Conservation (phyloP, 2,888 invertebrate species). For the Rotaria macrura region DNA sequence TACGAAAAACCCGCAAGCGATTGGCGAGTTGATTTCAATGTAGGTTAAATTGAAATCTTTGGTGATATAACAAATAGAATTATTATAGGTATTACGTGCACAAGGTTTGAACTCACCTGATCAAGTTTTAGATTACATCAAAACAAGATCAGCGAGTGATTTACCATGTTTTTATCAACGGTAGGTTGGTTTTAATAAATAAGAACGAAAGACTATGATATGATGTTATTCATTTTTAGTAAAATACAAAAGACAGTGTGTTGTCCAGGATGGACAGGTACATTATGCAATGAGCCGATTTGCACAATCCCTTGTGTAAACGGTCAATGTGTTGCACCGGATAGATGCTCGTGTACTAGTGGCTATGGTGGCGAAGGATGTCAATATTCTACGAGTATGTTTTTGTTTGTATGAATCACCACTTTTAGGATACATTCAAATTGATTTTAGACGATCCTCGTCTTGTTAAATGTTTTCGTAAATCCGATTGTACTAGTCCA, state of each 20-base stretch:
- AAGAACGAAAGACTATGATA: neutral
- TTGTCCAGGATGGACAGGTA: slow-evolving; percentile 27
- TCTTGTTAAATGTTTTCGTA: neutral
- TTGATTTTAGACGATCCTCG: neutral
- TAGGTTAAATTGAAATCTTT: neutral
- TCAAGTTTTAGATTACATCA: neutral
- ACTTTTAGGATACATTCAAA: neutral
- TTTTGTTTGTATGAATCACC: neutral
- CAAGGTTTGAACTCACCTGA: slow-evolving; percentile 16
- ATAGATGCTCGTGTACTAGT: neutral
- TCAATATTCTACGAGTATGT: neutral
- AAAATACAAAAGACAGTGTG: neutral
- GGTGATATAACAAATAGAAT: neutral
- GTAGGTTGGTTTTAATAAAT: neutral
- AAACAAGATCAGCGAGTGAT: neutral
- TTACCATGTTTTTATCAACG: slow-evolving; percentile 14
- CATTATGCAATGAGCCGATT: neutral
- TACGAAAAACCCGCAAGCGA: slow-evolving; percentile 22
- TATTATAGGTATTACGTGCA: slow-evolving; percentile 10
- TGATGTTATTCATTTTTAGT: neutral
- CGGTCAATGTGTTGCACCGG: neutral
- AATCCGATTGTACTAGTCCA: neutral
- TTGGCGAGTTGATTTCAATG: slow-evolving; percentile 28
- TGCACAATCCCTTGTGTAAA: neutral
- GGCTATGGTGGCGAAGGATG: slow-evolving; percentile 18